Base-by-base conservation (phyloP, 1,140 invertebrate species). In the Eupeodes corollae region DNA sequence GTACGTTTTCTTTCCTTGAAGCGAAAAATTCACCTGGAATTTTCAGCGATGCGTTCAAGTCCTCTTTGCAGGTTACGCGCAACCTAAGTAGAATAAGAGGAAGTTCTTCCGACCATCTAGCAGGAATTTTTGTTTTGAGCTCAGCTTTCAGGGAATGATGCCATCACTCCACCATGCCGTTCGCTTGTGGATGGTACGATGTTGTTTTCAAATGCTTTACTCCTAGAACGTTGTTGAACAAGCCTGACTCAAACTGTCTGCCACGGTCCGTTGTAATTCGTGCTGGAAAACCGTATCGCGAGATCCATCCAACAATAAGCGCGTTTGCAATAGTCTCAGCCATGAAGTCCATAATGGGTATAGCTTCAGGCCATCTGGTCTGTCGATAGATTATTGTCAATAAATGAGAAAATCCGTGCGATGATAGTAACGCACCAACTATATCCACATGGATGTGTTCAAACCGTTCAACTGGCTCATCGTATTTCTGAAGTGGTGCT, bases 361-460 rank as follows among this genome's bases (percentile, higher is more conserved):
- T 44, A 6, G 60, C 58, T 56, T 71, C 68, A 0, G 60, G 65
- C 66, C 63, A 75, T n/a, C 67, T 46, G 6, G 73, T 71, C 45
- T 55, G 65, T 18, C 63, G 44, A 50, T 75, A 71, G 1, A 73
- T 67, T 12, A 62, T 55, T 1, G 73, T 75, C 0, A 75, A 44
- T 3, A 56, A 46, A 47, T 69, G 68, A n/a, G 49, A 6, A 54
- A 42, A 51, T 6, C 54, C 62, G 6, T 14, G 62, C 44, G 9
- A 42, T 42, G 18, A 21, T 6, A 21, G 41, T 42, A 42, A 21
- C 57, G 41, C 16, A 21, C 41, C 15, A 42, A 42, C 26, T 19
- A 42, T 8, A 19, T 42, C 41, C 9, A 18, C 11, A 14, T 37
- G 8, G 58, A 63, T 45, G n/a, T 21, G 16, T 42, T 18, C 41